phyloP scores from a whole-genome alignment of 2,797 vertebrate genomes.

The Coluber constrictor region DNA sequence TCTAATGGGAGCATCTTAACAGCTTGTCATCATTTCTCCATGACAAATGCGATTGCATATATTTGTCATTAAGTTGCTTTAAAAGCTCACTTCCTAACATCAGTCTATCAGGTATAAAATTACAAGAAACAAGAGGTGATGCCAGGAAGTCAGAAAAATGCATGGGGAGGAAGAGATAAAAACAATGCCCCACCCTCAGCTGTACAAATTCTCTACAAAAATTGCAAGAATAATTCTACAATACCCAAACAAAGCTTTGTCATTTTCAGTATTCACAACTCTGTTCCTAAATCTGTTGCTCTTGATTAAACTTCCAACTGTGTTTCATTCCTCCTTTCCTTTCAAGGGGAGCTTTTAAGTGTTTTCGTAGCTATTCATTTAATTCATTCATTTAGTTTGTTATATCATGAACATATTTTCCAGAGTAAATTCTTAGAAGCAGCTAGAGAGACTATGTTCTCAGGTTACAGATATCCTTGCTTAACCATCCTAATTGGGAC shows the following conservation, averaged over 20 bases:
- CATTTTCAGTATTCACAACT: neutral
- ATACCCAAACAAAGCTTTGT: neutral
- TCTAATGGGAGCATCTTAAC: slow-evolving; percentile 65
- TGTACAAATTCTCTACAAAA: neutral
- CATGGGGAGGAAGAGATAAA: neutral
- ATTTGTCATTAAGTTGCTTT: slow-evolving; percentile 58
- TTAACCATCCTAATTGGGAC: neutral
- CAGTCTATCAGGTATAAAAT: slow-evolving; percentile 43
- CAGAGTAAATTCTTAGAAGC: neutral
- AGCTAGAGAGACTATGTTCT: neutral
- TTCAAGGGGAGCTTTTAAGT: neutral
- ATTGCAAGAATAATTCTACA: neutral
- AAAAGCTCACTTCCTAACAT: slow-evolving; percentile 43
- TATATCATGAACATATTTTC: neutral
- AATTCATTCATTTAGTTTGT: neutral
- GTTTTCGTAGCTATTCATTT: neutral
- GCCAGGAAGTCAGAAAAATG: neutral
- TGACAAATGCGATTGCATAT: slow-evolving; percentile 60
- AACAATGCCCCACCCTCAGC: neutral
- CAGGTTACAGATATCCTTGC: neutral
- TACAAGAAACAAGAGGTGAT: neutral
- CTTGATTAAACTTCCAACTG: neutral
- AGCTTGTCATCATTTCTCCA: slow-evolving; percentile 60
- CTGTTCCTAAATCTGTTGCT: neutral
- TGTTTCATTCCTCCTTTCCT: neutral